A percentile compares a stretch with the other conserved stretches of the same genome.
phyloP scores from a whole-genome alignment of 2,797 vertebrate species.

The Megalops cyprinoides region DNA sequence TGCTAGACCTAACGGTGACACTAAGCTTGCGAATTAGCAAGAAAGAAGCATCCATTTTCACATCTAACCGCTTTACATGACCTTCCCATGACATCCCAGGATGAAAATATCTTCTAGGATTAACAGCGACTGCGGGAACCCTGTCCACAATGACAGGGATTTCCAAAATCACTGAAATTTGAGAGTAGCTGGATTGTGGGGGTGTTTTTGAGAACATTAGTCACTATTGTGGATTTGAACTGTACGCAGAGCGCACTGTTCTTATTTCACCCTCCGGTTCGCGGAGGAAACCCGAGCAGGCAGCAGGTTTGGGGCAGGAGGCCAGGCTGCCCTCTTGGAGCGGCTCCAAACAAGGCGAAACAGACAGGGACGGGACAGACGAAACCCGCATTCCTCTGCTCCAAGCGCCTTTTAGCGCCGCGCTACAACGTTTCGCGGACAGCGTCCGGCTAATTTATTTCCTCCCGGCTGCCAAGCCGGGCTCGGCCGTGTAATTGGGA shows the following conservation, averaged over 20 bases:
- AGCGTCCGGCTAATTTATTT: conserved; percentile 5
- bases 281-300: conserved; percentile 26
- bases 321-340: conserved; percentile 49
- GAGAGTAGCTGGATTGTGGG: neutral
- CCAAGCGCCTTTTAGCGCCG: conserved; percentile 6
- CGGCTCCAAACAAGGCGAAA: conserved; percentile 41
- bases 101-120: too few relatives aligned
- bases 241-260: conserved; percentile 4
- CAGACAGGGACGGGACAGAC: conserved; percentile 22
- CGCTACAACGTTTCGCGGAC: neutral
- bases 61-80: neutral
- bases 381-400: conserved; percentile 13
- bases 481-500: conserved; percentile 11
- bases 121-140: neutral
- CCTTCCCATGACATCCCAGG: neutral
- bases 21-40: neutral
- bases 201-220: neutral
- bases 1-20: neutral
- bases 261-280: neutral
- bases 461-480: conserved; percentile 19
- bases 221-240: neutral
- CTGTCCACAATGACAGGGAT: too few relatives aligned
- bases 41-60: neutral
- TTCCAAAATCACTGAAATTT: neutral
- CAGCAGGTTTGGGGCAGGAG: conserved; percentile 40